Percentiles rank a stretch among this genome's conserved stretches.
Evolutionary conservation across 2,888 invertebrate genomes (phyloP).

Genomic region (Pristionchus japonicus): DNA sequence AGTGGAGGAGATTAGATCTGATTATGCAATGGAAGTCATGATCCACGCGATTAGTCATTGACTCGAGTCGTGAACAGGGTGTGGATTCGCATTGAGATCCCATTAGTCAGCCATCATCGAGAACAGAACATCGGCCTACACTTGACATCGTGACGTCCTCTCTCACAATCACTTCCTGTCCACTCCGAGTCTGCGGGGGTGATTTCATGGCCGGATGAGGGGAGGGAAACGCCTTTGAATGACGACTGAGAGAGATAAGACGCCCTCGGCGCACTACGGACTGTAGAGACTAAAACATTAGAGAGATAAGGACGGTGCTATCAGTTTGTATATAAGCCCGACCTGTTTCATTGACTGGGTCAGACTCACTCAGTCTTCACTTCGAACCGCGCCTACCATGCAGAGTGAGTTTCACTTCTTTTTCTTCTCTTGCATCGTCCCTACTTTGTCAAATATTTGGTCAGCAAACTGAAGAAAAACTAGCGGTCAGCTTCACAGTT

Average conservation of each 20-base stretch:
- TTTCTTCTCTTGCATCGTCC: neutral
- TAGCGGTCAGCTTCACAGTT: no score
- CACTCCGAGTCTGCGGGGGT: neutral
- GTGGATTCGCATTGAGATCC: neutral
- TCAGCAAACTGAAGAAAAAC: no score
- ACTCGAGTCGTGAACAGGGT: constrained; percentile 9
- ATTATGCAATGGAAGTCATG: neutral
- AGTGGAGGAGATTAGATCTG: neutral
- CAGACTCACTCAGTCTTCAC: neutral
- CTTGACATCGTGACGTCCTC: neutral
- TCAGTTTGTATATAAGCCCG: neutral
- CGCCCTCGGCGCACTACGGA: neutral
- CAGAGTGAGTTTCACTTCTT: neutral
- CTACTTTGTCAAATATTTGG: no score
- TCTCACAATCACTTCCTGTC: constrained; percentile 17
- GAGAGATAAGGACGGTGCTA: neutral
- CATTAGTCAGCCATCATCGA: neutral
- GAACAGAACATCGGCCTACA: neutral
- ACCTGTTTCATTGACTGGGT: neutral
- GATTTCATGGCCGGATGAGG: neutral
- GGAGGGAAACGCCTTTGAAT: constrained; percentile 14
- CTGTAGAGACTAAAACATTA: neutral
- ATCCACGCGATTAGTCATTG: neutral
- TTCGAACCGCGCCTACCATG: neutral
- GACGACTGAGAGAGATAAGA: neutral